Evolutionary conservation across 2,888 invertebrate genomes (phyloP).

Genomic region (Lasioglossum oenotherae): DNA sequence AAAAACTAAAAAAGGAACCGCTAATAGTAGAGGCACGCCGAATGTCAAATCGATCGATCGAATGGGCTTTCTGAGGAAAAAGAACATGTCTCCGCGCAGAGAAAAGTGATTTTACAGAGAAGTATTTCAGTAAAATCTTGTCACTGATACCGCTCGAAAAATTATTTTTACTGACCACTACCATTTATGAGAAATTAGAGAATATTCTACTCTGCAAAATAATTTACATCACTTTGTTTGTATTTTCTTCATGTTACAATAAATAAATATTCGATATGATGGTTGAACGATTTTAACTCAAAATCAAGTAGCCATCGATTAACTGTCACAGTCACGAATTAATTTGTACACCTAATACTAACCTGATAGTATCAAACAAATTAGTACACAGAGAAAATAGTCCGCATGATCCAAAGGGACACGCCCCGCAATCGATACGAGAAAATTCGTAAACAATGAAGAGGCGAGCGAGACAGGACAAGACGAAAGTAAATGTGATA

Average conservation of each 20-base stretch:
- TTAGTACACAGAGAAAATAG: not conserved
- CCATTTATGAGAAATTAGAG: not conserved
- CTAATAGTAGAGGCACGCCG: no score
- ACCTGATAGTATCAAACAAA: no score
- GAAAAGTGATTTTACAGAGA: no score
- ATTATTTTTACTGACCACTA: not conserved
- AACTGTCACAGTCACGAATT: no score
- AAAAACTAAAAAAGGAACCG: no score
- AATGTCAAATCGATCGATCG: no score
- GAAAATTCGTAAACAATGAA: not conserved
- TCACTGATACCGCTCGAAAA: not conserved
- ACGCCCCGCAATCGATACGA: not conserved
- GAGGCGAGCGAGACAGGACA: not conserved
- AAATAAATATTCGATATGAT: not conserved
- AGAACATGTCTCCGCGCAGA: no score
- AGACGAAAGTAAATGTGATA: slow-evolving; percentile 57
- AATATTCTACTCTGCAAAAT: not conserved
- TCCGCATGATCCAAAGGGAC: not conserved
- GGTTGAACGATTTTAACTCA: not conserved
- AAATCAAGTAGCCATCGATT: not conserved
- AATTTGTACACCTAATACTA: no score
- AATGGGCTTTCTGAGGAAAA: no score
- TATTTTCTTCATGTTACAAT: not conserved
- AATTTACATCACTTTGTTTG: not conserved
- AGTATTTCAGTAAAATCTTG: no score